Base-by-base conservation (phyloP, 1,140 invertebrate species). In the Acromyrmex echinatior region DNA sequence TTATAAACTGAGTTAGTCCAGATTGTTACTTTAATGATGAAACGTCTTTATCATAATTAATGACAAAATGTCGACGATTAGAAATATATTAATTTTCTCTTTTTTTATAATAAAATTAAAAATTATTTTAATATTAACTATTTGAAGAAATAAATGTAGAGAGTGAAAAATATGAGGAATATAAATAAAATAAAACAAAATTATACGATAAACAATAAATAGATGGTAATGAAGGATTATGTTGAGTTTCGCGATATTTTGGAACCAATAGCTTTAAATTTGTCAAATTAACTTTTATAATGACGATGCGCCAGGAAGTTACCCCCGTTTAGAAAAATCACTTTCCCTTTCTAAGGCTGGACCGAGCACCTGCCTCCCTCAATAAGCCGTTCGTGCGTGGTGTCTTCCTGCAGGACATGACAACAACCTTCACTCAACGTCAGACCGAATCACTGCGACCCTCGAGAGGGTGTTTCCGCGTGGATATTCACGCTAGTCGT, bases 281-380 rank as follows among this genome's bases (percentile, higher is more conserved):
- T 39, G 16, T 62, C 16, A 45, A 62, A 14, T 49, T 3, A 31
- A 73, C 18, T 18, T 60, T 5, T 39, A 28, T n/a, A 18, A 51
- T 49, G 21, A 71, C 18, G 21, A 49, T 60, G 18, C 6, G 56
- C 39, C 25, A 18, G 2, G 21, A 45, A 58, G 53, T 14, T 73
- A 25, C n/a, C 56, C 56, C 10, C 21, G 25, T 18, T 3, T 51
- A 51, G 56, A 76, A 82, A 84, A 84, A 63, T 10, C 18, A 62
- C 56, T 84, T 84, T 73, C 35, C 21, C 10, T 82, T 51, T 62
- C 18, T 76, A 35, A 86, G 51, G 39, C n/a, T 60, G 65, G 39
- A 73, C 51, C 53, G 62, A 63, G 76, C 79, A 74, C 31, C 25
- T 66, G 49, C 31, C 28, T 39, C 9, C 45, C 53, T 86, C 65